Base-by-base conservation (phyloP, 2,888 invertebrate genomes). In the Drosophila mayaguana region DNA sequence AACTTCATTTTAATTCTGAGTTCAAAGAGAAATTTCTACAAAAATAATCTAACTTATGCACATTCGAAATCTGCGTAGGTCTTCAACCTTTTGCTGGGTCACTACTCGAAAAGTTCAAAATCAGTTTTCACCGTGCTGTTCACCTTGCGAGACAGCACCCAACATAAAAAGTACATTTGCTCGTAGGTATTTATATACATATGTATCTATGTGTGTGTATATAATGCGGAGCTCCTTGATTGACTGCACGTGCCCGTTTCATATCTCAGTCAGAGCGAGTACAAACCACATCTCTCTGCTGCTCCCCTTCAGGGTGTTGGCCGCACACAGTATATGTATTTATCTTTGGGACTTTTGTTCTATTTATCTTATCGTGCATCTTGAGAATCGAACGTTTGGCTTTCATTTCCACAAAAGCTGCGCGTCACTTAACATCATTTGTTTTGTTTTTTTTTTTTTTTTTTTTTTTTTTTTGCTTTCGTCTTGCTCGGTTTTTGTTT, bases 361-460 rank as follows among this genome's bases (percentile, higher is more conserved):
- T 79, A 88, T 88, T 84, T 88, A 79, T 72, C 83, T 85, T 77
- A 79, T 84, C 68, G 68, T 66, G 79, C 76, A 81, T 75, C 78
- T 75, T 69, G 73, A 76, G 80, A 80, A 79, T 79, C 80, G 80
- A 80, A 78, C 76, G 75, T 55, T 79, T 81, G 71, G 81, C 79
- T 75, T 81, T 60, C 75, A 76, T 78, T 79, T 79, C 59, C 67
- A 76, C 79, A 86, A 85, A 88, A 89, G 83, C 79, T 80, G 88
- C 86, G 81, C 86, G 89, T 86, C 89, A 86, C 89, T 89, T 74
- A 81, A 88, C 86, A 86, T 86, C 86, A 86, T 89, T 86, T 88
- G 88, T 86, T 80, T 89, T 75, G 72, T 71, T 79, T 79, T 67
- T 67, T 25, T 25, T 36, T 25, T 9, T n/a, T 36, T 34, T 34